Base-by-base conservation (phyloP, 35 echinoderm and acorn worm species). In the Apostichopus parvimensis region DNA sequence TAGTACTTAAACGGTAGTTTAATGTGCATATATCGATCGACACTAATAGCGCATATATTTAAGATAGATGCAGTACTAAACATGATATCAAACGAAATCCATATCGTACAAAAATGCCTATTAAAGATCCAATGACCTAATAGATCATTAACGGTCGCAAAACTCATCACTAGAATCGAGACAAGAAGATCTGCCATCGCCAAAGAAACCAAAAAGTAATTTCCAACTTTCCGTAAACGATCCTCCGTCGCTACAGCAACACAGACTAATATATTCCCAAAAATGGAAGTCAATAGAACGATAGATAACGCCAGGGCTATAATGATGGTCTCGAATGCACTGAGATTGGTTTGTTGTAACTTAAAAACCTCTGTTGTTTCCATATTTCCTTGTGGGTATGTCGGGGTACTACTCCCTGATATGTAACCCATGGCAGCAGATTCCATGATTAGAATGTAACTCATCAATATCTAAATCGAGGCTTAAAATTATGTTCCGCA, bases 41-140 rank as follows among this genome's bases (percentile, higher is more conserved):
- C 95, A 75, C 97, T 99, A 13, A 99, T 99, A 2, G 95, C 93
- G 59, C 97, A 99, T 18, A 99, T 88, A 90, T 99, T 99, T 58
- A 99, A 75, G 77, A 99, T 99, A 11, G 97, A 99, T 2, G 97
- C 97, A 8, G 97, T 99, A 58, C 95, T 96, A 75, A 99, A 99
- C 93, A 99, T 94, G 11, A 99, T 93, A 75, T 99, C 97, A 77
- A 99, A 99, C 0, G 95, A 96, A 13, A 99, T 96, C 97, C 97
- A 99, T 10, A 99, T 91, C 57, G 90, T 94, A 79, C 97, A 99
- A 73, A 99, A 99, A 45, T 92, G 76, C 64, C 77, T 90, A 28
- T 90, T 93, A 87, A 99, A 99, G 12, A 94, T 83, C 97, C 97
- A 99, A 53, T 95, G 90, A 3, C 97, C 97, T 20, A 94, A 57